Conservation (phyloP, 1,140 invertebrate genomes). For the Hycleus cichorii region DNA sequence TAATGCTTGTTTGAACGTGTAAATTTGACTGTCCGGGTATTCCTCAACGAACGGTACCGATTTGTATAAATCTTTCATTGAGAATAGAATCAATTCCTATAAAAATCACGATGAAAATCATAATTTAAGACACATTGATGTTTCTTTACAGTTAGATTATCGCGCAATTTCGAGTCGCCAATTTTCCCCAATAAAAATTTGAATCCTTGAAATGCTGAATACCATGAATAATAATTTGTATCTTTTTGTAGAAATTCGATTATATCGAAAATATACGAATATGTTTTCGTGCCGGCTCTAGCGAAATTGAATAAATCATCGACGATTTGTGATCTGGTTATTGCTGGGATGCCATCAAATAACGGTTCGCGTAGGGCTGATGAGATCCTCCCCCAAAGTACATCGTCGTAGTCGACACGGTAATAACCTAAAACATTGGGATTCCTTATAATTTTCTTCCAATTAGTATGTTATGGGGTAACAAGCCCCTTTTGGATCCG, state of each 20-base stretch:
- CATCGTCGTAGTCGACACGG: conserved; percentile 21
- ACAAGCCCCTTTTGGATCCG: neutral
- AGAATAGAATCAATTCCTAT: conserved; percentile 16
- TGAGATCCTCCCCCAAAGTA: conserved; percentile 11
- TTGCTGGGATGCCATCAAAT: conserved; percentile 6
- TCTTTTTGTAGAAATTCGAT: conserved; percentile 54
- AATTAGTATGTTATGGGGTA: too few relatives aligned
- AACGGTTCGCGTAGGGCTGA: conserved; percentile 4
- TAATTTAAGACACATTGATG: neutral
- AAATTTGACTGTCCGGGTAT: conserved; percentile 23
- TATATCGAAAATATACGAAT: conserved; percentile 48
- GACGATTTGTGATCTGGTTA: conserved; percentile 50
- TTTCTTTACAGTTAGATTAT: conserved; percentile 25
- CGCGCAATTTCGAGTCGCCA: conserved; percentile 30
- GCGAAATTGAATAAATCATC: conserved; percentile 47
- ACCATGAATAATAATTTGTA: conserved; percentile 59
- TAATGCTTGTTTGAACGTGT: conserved; percentile 40
- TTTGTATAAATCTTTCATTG: conserved; percentile 9
- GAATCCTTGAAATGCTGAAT: conserved; percentile 50
- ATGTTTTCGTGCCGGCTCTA: conserved; percentile 39
- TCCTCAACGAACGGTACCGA: conserved; percentile 25
- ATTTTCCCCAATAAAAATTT: conserved; percentile 41
- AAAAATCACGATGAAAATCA: conserved; percentile 10
- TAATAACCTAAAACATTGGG: conserved; percentile 15
- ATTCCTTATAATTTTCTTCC: too few relatives aligned